A percentile compares a stretch with the other conserved stretches of the same genome.
These are phyloP conservation scores for Amphiduros pacificus DNA, from an alignment of 2,888 invertebrate genomes.

Conservation along the genomic window DNA sequence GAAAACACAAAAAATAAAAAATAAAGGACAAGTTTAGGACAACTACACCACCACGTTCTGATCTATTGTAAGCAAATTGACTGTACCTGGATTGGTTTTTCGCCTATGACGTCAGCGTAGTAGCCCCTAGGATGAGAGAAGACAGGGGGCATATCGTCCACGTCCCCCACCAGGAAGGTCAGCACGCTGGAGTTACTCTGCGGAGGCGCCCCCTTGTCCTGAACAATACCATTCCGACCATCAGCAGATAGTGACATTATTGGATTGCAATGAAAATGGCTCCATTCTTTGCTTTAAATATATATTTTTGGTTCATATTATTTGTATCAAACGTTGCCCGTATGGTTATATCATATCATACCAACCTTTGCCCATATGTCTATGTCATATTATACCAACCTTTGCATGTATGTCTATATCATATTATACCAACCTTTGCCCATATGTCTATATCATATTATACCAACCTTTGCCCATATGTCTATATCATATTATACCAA, in stretches of 20 bases:
- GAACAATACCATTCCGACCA: background rate
- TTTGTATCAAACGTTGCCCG: background rate
- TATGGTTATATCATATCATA: background rate
- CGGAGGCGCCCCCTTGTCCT: slow-evolving; percentile 25
- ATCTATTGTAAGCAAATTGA: background rate
- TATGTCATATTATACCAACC: too few species aligned
- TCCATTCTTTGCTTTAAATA: background rate
- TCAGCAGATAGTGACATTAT: background rate
- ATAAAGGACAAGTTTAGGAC: background rate
- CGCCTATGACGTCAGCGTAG: slow-evolving; percentile 24
- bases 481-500: background rate
- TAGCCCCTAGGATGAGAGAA: slow-evolving; percentile 9
- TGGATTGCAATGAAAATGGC: background rate
- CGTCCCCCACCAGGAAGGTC: slow-evolving; percentile 22
- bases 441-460: background rate
- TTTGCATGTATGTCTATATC: background rate
- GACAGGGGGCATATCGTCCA: slow-evolving; percentile 26
- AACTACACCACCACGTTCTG: too few species aligned
- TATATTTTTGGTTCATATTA: background rate
- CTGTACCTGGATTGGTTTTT: slow-evolving; percentile 28
- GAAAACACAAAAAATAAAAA: too few species aligned
- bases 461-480: background rate
- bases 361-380: too few species aligned
- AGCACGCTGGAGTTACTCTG: slow-evolving; percentile 13
- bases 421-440: background rate